Evolutionary conservation across 2,797 vertebrate species (phyloP).

Genomic region (Pseudochromis fuscus): DNA sequence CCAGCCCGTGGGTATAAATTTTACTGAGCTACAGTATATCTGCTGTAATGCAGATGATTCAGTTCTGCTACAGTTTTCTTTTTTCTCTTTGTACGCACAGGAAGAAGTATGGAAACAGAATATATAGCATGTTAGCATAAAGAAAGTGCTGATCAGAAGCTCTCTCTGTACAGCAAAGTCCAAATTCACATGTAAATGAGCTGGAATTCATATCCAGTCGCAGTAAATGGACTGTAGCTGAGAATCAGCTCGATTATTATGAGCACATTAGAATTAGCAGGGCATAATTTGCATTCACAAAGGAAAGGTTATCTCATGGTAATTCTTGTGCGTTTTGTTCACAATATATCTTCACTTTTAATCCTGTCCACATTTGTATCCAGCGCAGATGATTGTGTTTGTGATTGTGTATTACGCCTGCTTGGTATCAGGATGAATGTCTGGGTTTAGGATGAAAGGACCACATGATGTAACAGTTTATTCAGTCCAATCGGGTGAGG

Average conservation of each 20-base stretch:
- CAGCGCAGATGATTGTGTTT: neutral
- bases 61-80: neutral
- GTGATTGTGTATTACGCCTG: neutral
- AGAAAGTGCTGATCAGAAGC: slow-evolving; percentile 16
- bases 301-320: slow-evolving; percentile 30
- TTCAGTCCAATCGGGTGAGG: neutral
- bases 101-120: neutral
- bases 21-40: neutral
- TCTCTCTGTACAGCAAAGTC: slow-evolving; percentile 14
- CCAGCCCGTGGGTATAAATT: neutral
- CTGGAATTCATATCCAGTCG: slow-evolving; percentile 37
- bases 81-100: neutral
- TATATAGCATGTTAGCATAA: neutral
- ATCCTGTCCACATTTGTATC: slow-evolving; percentile 5
- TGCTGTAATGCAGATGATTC: neutral
- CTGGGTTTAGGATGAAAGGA: neutral
- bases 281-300: slow-evolving; percentile 46
- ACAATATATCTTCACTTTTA: slow-evolving; percentile 10
- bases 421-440: slow-evolving; percentile 3
- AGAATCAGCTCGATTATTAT: slow-evolving; percentile 47
- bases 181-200: slow-evolving; percentile 55
- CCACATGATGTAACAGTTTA: neutral
- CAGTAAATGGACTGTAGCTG: slow-evolving; percentile 52
- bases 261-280: slow-evolving; percentile 36
- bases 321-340: slow-evolving; percentile 32